Evolutionary conservation across 2,797 vertebrate species (phyloP).

Genomic region (Rhincodon typus): DNA sequence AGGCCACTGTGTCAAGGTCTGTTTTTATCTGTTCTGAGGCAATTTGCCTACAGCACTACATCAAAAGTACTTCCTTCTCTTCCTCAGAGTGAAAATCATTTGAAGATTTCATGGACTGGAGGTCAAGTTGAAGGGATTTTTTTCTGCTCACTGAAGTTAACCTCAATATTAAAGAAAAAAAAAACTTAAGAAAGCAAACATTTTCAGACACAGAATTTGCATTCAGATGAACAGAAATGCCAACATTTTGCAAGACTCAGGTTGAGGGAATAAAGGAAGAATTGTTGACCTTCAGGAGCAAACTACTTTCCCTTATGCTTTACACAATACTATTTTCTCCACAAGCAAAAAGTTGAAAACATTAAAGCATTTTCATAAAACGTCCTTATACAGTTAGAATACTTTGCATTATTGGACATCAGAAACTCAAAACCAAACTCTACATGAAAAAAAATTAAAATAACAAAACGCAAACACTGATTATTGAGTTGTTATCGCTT

Average conservation of each 20-base stretch:
- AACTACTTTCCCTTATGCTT: background rate
- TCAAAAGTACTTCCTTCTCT: background rate
- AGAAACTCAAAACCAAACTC: background rate
- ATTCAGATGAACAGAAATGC: background rate
- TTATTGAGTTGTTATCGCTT: background rate
- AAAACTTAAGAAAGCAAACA: background rate
- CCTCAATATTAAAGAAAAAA: background rate
- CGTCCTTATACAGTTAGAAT: background rate
- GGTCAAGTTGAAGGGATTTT: background rate
- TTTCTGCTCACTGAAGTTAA: conserved; percentile 23
- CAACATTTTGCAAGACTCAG: background rate
- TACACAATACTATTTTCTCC: background rate
- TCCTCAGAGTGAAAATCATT: conserved; percentile 6
- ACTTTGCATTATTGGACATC: background rate
- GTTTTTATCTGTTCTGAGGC: background rate
- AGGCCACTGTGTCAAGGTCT: background rate
- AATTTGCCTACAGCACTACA: background rate
- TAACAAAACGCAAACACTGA: background rate
- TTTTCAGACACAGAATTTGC: background rate
- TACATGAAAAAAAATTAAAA: background rate
- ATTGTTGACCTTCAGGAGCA: background rate
- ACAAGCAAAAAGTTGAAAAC: background rate
- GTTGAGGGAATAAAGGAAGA: background rate
- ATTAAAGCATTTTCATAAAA: background rate
- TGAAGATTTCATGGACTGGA: background rate